Percentiles rank a stretch among this genome's conserved stretches.
Evolutionary conservation across 2,113 vertebrate genomes (phyloP).

Genomic region (Sinocyclocheilus grahami): DNA sequence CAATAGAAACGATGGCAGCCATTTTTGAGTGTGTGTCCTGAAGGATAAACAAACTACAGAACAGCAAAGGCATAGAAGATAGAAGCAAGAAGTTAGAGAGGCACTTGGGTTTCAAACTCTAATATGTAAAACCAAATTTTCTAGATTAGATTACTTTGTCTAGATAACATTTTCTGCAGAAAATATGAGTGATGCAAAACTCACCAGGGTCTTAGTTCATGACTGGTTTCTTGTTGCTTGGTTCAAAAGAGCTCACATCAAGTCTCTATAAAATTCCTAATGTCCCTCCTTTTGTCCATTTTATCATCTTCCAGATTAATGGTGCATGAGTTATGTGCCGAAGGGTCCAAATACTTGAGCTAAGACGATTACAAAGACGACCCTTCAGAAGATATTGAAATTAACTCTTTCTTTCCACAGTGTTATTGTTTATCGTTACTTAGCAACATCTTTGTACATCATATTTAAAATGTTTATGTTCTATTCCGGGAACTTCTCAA

Average conservation of each 20-base stretch:
- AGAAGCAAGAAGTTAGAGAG: neutral
- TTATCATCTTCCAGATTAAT: neutral
- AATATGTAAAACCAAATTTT: neutral
- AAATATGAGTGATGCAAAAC: neutral
- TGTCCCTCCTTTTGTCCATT: neutral
- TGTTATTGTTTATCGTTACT: conserved; percentile 11
- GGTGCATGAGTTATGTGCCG: neutral
- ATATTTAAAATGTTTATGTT: conserved; percentile 20
- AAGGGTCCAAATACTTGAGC: neutral
- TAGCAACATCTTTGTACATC: conserved; percentile 19
- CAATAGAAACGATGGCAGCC: conserved; percentile 24
- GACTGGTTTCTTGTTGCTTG: neutral
- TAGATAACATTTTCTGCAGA: neutral
- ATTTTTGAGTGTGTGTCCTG: conserved; percentile 29
- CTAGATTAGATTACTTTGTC: neutral
- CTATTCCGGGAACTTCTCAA: neutral
- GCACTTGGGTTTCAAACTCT: neutral
- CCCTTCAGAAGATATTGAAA: neutral
- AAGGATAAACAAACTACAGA: conserved; percentile 30
- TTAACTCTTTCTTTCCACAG: neutral
- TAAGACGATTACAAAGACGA: neutral
- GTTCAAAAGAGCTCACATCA: neutral
- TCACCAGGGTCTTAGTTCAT: neutral
- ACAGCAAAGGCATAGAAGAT: neutral
- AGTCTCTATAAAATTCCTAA: neutral